Conservation (phyloP, 2,797 vertebrate genomes). For the Ciconia nigra region DNA sequence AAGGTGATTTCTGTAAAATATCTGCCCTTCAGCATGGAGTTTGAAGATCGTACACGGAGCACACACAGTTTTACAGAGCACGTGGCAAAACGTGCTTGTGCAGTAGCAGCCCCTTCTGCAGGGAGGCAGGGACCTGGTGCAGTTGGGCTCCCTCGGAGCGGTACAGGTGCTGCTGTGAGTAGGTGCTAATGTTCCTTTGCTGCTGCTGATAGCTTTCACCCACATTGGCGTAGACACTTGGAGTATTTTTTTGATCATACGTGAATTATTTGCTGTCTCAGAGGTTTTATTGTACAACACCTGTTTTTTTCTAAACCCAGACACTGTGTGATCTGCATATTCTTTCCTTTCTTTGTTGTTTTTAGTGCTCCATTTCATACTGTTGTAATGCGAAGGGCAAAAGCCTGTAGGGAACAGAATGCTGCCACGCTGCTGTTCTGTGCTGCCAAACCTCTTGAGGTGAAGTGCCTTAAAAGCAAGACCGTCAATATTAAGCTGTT, state of each 20-base stretch:
- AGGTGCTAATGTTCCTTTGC: neutral
- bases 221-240: rapidly evolving
- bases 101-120: neutral
- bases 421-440: neutral
- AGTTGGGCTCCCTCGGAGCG: neutral
- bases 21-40: neutral
- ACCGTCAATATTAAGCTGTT: neutral
- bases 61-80: neutral
- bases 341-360: neutral
- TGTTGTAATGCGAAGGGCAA: neutral
- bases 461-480: neutral
- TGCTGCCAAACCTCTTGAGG: neutral
- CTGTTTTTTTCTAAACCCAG: neutral
- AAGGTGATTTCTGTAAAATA: neutral
- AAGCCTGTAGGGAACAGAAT: neutral
- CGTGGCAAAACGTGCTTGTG: neutral
- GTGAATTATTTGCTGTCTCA: neutral
- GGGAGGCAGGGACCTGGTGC: neutral
- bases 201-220: neutral
- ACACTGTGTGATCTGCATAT: neutral
- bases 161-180: neutral
- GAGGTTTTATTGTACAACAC: neutral
- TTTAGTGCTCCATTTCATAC: neutral
- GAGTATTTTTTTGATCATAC: neutral
- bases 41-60: neutral